Base-by-base conservation (phyloP, 2,797 vertebrate genomes). In the Gadopsis marmoratus region DNA sequence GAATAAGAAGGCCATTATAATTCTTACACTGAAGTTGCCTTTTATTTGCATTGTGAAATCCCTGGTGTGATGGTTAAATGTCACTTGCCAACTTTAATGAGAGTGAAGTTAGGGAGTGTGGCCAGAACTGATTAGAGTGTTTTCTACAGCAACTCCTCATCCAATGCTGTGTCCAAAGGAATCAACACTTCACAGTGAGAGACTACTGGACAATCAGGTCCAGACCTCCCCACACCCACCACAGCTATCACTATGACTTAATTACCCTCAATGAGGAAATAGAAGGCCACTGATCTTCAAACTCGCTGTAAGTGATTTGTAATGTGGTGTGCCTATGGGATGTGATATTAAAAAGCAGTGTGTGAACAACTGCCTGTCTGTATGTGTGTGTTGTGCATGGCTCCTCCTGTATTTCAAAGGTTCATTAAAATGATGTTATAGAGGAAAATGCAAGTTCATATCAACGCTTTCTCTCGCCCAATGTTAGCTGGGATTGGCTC, bases 81-180 rank as follows among this genome's bases (percentile, higher is more conserved):
- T 93, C 92, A 93, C 90, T 93, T 89, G 83, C 83, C 91, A 92
- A 91, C 91, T 92, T 93, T 94, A 94, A 94, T 94, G 92, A 93
- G 89, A 88, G 86, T 87, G 91, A 93, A 91, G 91, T 91, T 90
- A 72, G 87, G 83, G 76, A 88, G 82, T 90, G 84, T 81, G 89
- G 83, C 85, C 83, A 83, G 76, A 83, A 81, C 88, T 92, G 92
- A 95, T 93, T 93, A 91, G 76, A 82, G 67, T 85, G 82, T 87
- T 50, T 92, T 87, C 86, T 82, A 76, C 75, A 86, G 74, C 77
- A 85, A 78, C 85, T 89, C 81, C 55, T 79, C 58, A 33, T 89
- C 78, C 77, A 84, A n/a, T 74, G 71, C 51, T 26, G 73, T 64
- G 77, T 91, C 87, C 85, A 88, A 77, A 81, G 67, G 76, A 92